These are phyloP conservation scores for Lethrus apterus DNA, from an alignment of 1,140 invertebrate genomes.

Conservation along the genomic window DNA sequence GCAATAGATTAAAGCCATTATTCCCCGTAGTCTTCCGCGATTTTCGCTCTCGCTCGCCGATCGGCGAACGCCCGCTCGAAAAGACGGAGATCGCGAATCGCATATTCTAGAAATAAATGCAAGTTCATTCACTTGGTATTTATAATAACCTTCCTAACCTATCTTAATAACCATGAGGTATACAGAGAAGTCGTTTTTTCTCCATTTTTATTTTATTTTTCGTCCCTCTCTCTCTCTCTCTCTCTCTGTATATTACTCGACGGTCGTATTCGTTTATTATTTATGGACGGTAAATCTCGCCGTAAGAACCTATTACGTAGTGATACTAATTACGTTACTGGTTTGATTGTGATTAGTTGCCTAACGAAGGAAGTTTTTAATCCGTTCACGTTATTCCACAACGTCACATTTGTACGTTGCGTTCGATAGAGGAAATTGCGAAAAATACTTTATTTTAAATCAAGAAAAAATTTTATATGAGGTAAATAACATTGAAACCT, in stretches of 20 bases:
- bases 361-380: too few relatives aligned
- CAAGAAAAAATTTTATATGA: too few relatives aligned
- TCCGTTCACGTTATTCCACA: too few relatives aligned
- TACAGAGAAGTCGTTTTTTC: background rate
- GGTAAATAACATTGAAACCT: too few relatives aligned
- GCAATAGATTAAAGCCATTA: constrained; percentile 4
- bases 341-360: too few relatives aligned
- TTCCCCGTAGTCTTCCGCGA: background rate
- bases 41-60: background rate
- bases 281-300: background rate
- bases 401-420: too few relatives aligned
- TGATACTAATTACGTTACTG: background rate
- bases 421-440: too few relatives aligned
- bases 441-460: too few relatives aligned
- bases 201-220: background rate
- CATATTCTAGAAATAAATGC: constrained; percentile 5
- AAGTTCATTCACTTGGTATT: constrained; percentile 34
- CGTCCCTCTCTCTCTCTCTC: too few relatives aligned
- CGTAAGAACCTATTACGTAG: background rate
- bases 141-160: constrained; percentile 34
- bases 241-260: too few relatives aligned
- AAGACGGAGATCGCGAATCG: background rate
- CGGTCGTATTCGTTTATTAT: too few relatives aligned
- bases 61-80: background rate
- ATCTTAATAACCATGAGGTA: constrained; percentile 18